phyloP scores from a whole-genome alignment of 2,113 vertebrate species.

The Brachypteracias leptosomus region DNA sequence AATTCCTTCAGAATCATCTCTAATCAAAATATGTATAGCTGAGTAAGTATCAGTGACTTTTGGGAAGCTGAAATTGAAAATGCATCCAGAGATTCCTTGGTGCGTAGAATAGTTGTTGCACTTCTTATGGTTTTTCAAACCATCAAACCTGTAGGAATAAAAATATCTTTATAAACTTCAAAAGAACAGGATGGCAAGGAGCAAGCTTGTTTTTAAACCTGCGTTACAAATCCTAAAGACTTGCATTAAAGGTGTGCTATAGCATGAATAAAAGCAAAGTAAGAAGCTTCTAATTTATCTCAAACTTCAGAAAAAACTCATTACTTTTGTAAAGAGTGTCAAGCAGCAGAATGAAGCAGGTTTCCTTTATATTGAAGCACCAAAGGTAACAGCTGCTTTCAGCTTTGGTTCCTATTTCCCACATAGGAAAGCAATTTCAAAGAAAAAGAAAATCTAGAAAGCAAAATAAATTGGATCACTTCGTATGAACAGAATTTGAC shows the following conservation, averaged over 20 bases:
- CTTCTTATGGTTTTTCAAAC: neutral
- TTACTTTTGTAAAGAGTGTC: neutral
- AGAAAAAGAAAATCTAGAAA: neutral
- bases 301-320: neutral
- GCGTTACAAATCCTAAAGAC: neutral
- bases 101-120: conserved; percentile 4
- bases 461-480: neutral
- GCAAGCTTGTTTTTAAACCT: neutral
- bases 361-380: neutral
- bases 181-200: neutral
- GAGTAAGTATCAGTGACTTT: neutral
- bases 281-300: neutral
- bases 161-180: neutral
- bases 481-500: neutral
- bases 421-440: neutral
- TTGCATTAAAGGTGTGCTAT: neutral
- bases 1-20: conserved; percentile 4
- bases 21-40: conserved; percentile 26
- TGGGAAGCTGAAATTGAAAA: conserved; percentile 33
- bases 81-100: neutral
- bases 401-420: neutral
- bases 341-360: neutral
- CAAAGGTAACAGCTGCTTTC: neutral
- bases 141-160: conserved; percentile 17
- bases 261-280: neutral